Conservation (phyloP, 2,888 invertebrate genomes). For the Aporophyla nigra region DNA sequence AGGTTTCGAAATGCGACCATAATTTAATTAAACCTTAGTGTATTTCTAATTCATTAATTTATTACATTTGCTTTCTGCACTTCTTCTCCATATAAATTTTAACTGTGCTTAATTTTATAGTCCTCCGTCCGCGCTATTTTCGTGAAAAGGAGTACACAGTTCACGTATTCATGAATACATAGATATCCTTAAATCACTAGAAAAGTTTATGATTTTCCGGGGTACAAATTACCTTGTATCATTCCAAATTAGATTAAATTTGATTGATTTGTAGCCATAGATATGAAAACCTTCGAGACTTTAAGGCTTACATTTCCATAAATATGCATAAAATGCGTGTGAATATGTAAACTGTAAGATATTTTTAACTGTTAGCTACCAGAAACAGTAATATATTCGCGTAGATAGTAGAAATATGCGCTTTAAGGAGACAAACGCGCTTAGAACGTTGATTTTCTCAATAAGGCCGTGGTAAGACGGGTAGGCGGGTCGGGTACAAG, state of each 20-base stretch:
- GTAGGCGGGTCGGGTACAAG: conserved; percentile 40
- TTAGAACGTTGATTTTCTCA: conserved; percentile 56
- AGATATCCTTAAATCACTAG: not conserved
- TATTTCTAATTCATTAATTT: too few relatives aligned
- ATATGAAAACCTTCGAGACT: not conserved
- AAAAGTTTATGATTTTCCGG: not conserved
- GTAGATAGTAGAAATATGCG: conserved; percentile 41
- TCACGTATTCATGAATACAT: too few relatives aligned
- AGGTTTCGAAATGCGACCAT: too few relatives aligned
- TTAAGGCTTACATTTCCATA: conserved; percentile 3
- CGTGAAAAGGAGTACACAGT: too few relatives aligned
- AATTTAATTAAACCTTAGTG: too few relatives aligned
- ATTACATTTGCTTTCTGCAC: too few relatives aligned
- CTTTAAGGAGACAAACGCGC: conserved; percentile 54
- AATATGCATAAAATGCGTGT: conserved; percentile 20
- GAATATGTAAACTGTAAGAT: conserved; percentile 13
- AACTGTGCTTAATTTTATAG: too few relatives aligned
- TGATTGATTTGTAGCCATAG: not conserved
- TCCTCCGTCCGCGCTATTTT: too few relatives aligned
- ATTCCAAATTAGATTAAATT: not conserved
- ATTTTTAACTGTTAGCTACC: conserved; percentile 47
- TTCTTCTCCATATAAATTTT: too few relatives aligned
- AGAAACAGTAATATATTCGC: conserved; percentile 53
- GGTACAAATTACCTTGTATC: too few relatives aligned
- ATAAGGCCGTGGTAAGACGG: conserved; percentile 45